A percentile compares a stretch with the other conserved stretches of the same genome.
These are phyloP conservation scores for Nyctibius bracteatus DNA, from an alignment of 2,113 vertebrate species.

Conservation along the genomic window DNA sequence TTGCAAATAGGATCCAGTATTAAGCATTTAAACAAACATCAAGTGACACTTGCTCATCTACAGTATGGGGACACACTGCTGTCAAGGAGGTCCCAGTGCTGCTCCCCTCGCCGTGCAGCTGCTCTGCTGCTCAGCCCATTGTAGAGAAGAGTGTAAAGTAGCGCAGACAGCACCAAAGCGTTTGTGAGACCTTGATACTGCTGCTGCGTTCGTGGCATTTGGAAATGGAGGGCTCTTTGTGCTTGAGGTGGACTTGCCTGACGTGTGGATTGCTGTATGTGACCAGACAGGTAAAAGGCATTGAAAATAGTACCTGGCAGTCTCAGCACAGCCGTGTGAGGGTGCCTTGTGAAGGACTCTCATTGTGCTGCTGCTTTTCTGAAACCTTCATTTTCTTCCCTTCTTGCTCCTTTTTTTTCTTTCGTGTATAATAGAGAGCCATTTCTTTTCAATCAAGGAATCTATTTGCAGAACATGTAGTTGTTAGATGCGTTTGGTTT, in stretches of 20 bases:
- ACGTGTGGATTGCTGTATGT: not conserved
- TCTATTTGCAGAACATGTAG: constrained; percentile 26
- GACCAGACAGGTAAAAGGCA: not conserved
- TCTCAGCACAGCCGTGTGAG: not conserved
- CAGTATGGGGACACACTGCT: accelerated
- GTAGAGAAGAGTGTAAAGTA: accelerated
- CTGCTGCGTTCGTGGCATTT: accelerated
- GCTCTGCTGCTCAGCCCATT: not conserved
- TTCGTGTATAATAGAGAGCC: not conserved
- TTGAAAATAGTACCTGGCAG: not conserved
- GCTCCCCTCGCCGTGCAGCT: accelerated
- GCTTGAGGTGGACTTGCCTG: not conserved
- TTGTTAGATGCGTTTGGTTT: constrained; percentile 10
- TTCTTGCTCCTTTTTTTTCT: not conserved
- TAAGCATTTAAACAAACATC: not conserved
- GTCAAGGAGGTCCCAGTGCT: not conserved
- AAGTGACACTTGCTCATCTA: not conserved
- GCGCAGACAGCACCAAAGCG: accelerated
- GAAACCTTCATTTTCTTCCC: not conserved
- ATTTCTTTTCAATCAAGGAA: constrained; percentile 7
- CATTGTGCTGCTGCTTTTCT: not conserved
- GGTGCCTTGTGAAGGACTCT: not conserved
- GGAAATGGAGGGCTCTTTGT: not conserved
- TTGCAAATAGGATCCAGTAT: not conserved
- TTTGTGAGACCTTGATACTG: accelerated